Evolutionary conservation across 2,113 vertebrate species (phyloP).

Genomic region (Spheniscus mendiculus): DNA sequence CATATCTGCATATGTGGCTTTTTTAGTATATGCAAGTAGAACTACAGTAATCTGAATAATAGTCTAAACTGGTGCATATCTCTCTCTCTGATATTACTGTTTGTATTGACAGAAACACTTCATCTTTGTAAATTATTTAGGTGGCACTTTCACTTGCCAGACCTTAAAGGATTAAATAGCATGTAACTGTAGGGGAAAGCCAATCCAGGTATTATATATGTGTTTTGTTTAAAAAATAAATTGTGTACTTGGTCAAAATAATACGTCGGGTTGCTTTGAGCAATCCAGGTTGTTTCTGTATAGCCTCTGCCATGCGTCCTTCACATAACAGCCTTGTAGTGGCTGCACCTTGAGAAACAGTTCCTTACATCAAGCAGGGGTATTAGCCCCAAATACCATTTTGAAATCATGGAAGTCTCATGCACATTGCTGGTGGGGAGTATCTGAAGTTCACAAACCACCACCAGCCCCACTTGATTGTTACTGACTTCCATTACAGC

Average conservation of each 20-base stretch:
- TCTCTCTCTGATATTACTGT: not conserved
- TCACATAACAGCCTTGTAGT: not conserved
- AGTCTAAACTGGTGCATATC: not conserved
- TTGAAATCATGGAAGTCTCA: too few relatives aligned
- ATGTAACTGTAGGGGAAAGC: not conserved
- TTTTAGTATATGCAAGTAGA: not conserved
- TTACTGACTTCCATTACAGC: too few relatives aligned
- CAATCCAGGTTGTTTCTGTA: not conserved
- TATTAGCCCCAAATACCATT: too few relatives aligned
- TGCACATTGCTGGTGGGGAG: accelerated
- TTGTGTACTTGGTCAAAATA: not conserved
- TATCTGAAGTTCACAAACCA: not conserved
- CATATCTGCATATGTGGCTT: not conserved
- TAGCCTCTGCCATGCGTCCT: accelerated
- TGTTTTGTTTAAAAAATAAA: not conserved
- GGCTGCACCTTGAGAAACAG: not conserved
- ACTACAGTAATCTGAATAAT: not conserved
- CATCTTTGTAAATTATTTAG: not conserved
- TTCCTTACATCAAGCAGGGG: not conserved
- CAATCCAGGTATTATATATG: accelerated
- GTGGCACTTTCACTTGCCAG: not conserved
- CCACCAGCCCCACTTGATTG: not conserved
- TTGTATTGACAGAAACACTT: not conserved
- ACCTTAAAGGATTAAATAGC: not conserved
- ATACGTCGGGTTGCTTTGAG: not conserved